phyloP scores from a whole-genome alignment of 1,140 invertebrate genomes.

The Trichonephila clavata region DNA sequence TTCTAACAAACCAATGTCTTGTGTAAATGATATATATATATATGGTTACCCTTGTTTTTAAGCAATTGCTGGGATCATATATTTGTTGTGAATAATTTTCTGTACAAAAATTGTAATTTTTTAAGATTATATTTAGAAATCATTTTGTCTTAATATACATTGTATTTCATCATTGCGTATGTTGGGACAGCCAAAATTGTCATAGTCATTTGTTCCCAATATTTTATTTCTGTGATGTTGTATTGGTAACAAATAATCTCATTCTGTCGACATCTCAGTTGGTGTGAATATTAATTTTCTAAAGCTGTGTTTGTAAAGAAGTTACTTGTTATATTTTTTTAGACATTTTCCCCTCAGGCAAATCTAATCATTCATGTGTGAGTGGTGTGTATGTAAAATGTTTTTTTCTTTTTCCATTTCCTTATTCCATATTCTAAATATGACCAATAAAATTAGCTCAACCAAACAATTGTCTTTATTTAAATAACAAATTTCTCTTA shows the following conservation, averaged over 20 bases:
- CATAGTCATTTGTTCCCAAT: slow-evolving; percentile 76
- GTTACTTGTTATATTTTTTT: slow-evolving; percentile 62
- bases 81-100: slow-evolving; percentile 72
- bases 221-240: slow-evolving; percentile 73
- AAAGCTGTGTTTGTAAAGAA: slow-evolving; percentile 25
- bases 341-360: slow-evolving; percentile 44
- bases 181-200: slow-evolving; percentile 76
- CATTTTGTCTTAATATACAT: slow-evolving; percentile 69
- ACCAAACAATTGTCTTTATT: slow-evolving; percentile 8
- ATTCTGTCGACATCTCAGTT: slow-evolving; percentile 69
- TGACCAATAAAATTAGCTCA: slow-evolving; percentile 77
- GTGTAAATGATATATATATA: slow-evolving; percentile 15
- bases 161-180: slow-evolving; percentile 51
- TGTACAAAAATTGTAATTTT: slow-evolving; percentile 74
- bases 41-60: slow-evolving; percentile 76
- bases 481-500: background rate
- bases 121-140: slow-evolving; percentile 57
- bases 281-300: slow-evolving; percentile 75
- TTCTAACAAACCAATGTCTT: background rate
- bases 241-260: slow-evolving; percentile 51
- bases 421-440: slow-evolving; percentile 75
- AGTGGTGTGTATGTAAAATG: slow-evolving; percentile 76
- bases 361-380: slow-evolving; percentile 76
- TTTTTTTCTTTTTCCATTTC: slow-evolving; percentile 66
- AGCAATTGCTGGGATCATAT: slow-evolving; percentile 66